A percentile compares a stretch with the other conserved stretches of the same genome.
Evolutionary conservation across 2,113 vertebrate genomes (phyloP).

Genomic region (Ariopsis seemanni): DNA sequence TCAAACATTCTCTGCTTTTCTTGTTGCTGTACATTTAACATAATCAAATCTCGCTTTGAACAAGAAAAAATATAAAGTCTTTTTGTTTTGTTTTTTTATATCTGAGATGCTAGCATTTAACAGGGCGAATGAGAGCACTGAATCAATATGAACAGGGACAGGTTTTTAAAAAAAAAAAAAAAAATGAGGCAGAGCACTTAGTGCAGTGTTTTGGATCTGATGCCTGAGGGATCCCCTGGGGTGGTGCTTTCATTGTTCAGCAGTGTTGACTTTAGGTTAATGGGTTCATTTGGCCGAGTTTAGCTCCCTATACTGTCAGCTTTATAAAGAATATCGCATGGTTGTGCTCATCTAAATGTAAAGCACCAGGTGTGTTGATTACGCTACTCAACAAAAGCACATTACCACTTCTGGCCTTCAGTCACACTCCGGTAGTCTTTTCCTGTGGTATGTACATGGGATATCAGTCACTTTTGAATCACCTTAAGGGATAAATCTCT

Average conservation of each 20-base stretch:
- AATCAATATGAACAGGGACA: background rate
- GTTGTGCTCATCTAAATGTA: conserved; percentile 26
- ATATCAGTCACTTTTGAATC: conserved; percentile 26
- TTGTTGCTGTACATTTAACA: background rate
- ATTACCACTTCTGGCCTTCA: conserved; percentile 17
- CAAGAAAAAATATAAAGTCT: background rate
- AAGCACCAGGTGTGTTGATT: conserved; percentile 19
- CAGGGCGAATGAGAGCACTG: background rate
- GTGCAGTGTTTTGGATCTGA: conserved; percentile 14
- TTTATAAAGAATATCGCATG: conserved; percentile 1
- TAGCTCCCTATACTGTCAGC: conserved; percentile 2
- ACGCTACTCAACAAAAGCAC: background rate
- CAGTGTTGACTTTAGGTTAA: conserved; percentile 37
- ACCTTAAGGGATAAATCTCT: conserved; percentile 5
- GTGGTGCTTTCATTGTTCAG: conserved; percentile 34
- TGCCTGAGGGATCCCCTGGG: conserved; percentile 22
- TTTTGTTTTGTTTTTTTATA: background rate
- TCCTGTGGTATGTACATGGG: background rate
- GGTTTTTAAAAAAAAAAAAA: background rate
- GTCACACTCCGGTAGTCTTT: conserved; percentile 1
- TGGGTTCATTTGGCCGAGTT: conserved; percentile 29
- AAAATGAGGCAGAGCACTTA: conserved; percentile 27
- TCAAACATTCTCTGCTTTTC: background rate
- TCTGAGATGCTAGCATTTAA: background rate
- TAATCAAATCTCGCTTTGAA: background rate